Evolutionary conservation across 2,113 vertebrate species (phyloP), one percentile per base, ranked within the genome.

Genomic region (Chamaea fasciata): DNA sequence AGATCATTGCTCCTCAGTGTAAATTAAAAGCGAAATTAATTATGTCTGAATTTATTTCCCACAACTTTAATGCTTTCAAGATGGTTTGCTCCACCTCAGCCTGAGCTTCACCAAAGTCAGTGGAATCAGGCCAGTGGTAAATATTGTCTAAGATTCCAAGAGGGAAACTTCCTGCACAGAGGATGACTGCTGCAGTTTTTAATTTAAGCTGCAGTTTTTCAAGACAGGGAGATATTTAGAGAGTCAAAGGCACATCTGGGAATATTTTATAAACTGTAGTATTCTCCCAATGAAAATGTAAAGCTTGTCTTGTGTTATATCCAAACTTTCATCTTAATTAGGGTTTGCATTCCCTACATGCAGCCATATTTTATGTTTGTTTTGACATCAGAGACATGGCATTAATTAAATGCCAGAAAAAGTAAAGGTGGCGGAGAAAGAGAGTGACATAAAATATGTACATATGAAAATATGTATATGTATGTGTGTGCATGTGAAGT

Each of bases 251-350:
- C 92, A 97, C 98, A 98, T 97, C 97, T 98, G 97, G 97, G 97
- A 98, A 96, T 92, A 95, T 97, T 97, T 97, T 97, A 91, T 96
- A 97, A 97, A 95, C 85, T 84, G 47, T 52, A 96, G 79, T 96
- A 96, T 87, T 96, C 91, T 94, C 92, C 96, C 95, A 95, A 87
- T 90, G 95, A 97, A 96, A 97, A 97, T 94, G 96, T 89, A 92
- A 96, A 97, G 89, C 94, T 95, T 95, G 95, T 97, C 95, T 95
- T 73, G 92, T 77, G 82, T 76, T 96, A 78, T 95, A 79, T 94
- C 88, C 95, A 95, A 97, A 98, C 91, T 96, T 95, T 97, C 85
- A 92, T 96, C 93, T 97, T 97, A 97, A 98, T 98, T 98, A 97
- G 89, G 76, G 80, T 96, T 96, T 95, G 92, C 91, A 92, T 96